Evolutionary conservation across 2,888 invertebrate species (phyloP).

Genomic region (Euzetes globulus): DNA sequence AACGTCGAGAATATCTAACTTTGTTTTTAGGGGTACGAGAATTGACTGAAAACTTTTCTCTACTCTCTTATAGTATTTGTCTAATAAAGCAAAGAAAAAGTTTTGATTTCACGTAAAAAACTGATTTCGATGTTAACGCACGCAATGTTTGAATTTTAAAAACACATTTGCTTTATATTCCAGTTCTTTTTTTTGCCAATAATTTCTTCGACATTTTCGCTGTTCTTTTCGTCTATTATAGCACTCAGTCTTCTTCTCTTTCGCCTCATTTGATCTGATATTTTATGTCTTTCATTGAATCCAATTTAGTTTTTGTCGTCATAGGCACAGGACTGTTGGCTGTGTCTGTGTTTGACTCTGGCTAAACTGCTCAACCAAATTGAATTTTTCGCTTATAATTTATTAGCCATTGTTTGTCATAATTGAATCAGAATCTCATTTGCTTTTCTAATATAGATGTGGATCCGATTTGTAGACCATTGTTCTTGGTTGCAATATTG

Average conservation of each 20-base stretch:
- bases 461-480: not conserved
- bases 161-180: not conserved
- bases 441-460: not conserved
- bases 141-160: slow-evolving; percentile 13
- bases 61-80: not conserved
- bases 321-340: not conserved
- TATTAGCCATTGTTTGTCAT: slow-evolving; percentile 23
- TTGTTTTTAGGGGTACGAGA: not conserved
- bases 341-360: not conserved
- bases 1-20: slow-evolving; percentile 4
- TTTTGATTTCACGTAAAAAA: slow-evolving; percentile 21
- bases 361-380: not conserved
- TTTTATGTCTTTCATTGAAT: not conserved
- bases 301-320: not conserved
- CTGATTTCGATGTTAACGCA: slow-evolving; percentile 1
- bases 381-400: slow-evolving; percentile 12
- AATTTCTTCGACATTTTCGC: not conserved
- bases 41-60: not conserved
- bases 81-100: not conserved
- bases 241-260: not conserved
- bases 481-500: not conserved
- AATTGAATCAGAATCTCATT: slow-evolving; percentile 28
- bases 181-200: not conserved
- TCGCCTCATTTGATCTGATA: slow-evolving; percentile 15
- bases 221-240: not conserved